Conservation (phyloP, 2,113 vertebrate genomes). For the Corvus cornix region DNA sequence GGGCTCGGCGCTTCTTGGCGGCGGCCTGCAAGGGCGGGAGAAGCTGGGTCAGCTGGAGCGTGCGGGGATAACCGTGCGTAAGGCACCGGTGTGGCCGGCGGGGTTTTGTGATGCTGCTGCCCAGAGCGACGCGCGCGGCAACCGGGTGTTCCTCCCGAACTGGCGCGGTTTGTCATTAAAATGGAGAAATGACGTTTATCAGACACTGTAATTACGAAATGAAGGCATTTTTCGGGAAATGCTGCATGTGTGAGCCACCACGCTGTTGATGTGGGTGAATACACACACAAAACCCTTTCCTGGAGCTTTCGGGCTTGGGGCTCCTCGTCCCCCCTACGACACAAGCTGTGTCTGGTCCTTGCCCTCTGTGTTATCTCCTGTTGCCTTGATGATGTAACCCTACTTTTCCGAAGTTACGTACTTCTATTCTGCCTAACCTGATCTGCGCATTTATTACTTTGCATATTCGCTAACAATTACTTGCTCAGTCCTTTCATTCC, state of each 20-base stretch:
- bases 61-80: rapidly evolving
- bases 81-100: rapidly evolving
- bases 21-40: rapidly evolving
- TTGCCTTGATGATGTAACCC: background rate
- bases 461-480: background rate
- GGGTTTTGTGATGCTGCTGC: too few relatives aligned
- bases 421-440: background rate
- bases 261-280: rapidly evolving
- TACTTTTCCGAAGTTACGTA: background rate
- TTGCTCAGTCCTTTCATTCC: background rate
- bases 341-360: rapidly evolving
- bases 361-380: too few relatives aligned
- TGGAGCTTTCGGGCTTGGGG: background rate
- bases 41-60: rapidly evolving
- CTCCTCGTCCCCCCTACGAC: too few relatives aligned
- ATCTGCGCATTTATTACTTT: background rate
- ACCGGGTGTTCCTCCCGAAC: background rate
- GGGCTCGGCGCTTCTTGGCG: rapidly evolving
- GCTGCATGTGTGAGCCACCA: rapidly evolving
- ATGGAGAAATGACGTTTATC: background rate
- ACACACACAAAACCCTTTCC: rapidly evolving
- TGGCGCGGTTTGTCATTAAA: background rate
- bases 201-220: background rate
- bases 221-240: background rate
- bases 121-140: background rate